Percentiles rank a stretch among this genome's conserved stretches.
These are phyloP conservation scores for Bucorvus abyssinicus DNA, from an alignment of 2,797 vertebrate species.

Conservation along the genomic window DNA sequence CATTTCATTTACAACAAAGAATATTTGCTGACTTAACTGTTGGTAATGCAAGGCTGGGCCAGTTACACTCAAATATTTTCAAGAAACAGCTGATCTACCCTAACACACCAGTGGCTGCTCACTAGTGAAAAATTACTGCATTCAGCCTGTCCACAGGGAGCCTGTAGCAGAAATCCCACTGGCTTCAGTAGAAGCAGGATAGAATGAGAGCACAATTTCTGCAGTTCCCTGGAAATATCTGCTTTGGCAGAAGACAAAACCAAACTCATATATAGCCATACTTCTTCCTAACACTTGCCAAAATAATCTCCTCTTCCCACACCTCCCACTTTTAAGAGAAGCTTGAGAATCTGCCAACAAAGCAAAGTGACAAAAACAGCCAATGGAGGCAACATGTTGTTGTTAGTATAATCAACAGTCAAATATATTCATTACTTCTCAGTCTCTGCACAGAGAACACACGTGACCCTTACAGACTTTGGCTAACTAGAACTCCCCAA, in stretches of 20 bases:
- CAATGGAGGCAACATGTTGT: not conserved
- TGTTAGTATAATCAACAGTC: not conserved
- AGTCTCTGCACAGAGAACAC: not conserved
- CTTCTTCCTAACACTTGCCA: not conserved
- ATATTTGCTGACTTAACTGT: not conserved
- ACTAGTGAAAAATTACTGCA: not conserved
- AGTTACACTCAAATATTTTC: not conserved
- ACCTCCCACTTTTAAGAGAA: not conserved
- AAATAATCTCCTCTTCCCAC: not conserved
- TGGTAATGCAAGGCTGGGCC: not conserved
- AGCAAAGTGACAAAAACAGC: not conserved
- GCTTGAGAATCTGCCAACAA: not conserved
- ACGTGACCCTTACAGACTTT: not conserved
- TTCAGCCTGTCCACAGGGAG: not conserved
- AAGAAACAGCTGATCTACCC: not conserved
- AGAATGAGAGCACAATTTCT: not conserved
- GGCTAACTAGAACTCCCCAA: not conserved
- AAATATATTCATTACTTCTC: not conserved
- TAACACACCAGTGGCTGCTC: not conserved
- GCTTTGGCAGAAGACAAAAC: not conserved
- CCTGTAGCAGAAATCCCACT: not conserved
- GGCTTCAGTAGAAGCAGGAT: not conserved
- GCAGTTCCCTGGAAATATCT: not conserved
- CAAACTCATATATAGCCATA: not conserved
- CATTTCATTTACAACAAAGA: not conserved